Base-by-base conservation (phyloP, 2,113 vertebrate genomes). In the Toxotes jaculatrix region DNA sequence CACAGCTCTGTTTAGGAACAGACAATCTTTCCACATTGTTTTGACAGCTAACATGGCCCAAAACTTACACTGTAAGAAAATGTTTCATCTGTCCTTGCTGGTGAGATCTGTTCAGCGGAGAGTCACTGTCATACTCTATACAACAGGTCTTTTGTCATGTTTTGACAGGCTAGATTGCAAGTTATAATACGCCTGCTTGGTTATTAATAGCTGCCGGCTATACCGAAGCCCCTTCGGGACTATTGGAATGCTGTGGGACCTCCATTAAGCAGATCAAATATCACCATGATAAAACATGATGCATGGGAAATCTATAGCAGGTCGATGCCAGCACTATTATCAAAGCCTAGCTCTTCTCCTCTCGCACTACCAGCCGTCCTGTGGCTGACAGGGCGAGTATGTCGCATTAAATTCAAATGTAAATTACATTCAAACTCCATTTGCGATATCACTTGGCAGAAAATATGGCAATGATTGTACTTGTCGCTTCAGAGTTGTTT, bases 211-310 rank as follows among this genome's bases (percentile, higher is more conserved):
- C 53, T 56, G 56, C 14, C 11, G 4, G 34, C 16, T 32, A 0
- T 10, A 27, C 40, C 2, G 10, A 61, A 17, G 8, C 12, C 19
- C 57, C 77, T 1, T 3, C 0, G 42, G 67, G 65, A 71, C 60
- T 16, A 17, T 2, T 16, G 56, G 32, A 60, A 23, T 47, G 68
- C 57, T 0, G 21, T 2, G 19, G 72, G 76, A 53, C 53, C 34
- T 77, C 86, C 62, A 84, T 84, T 83, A 77, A 23, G 49, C 32
- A 56, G 81, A 88, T 89, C 82, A 83, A 79, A 85, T 27, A 56
- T 32, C 1, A 34, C 69, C 34, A 31, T 60, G 71, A 80, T 75
- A 77, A 77, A 85, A 73, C 74, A 82, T 55, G 60, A 84, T 69
- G 65, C 78, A 84, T 76, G 65, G 79, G 69, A 55, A 64, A 77